Percentiles rank a stretch among this genome's conserved stretches.
These are phyloP conservation scores for Phortica variegata DNA, from an alignment of 1,140 invertebrate genomes.

Conservation along the genomic window DNA sequence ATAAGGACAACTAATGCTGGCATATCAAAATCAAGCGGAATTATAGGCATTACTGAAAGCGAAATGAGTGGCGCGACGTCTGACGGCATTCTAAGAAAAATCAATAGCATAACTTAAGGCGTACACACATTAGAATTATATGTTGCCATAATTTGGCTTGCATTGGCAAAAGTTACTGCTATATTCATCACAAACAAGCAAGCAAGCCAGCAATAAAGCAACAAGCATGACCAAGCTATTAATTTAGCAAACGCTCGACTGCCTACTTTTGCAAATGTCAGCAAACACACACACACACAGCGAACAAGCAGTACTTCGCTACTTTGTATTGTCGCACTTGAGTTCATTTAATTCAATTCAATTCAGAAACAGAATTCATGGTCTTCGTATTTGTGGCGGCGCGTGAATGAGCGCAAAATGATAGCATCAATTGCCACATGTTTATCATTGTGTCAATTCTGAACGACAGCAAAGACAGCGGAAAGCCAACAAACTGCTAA, in stretches of 20 bases:
- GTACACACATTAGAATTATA: not conserved
- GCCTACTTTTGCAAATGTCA: slow-evolving; percentile 18
- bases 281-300: slow-evolving; percentile 2
- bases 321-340: slow-evolving; percentile 34
- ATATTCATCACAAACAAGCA: not conserved
- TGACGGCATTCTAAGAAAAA: not conserved
- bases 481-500: too few relatives aligned
- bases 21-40: slow-evolving; percentile 39
- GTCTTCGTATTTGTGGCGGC: too few relatives aligned
- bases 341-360: slow-evolving; percentile 55
- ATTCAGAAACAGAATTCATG: too few relatives aligned
- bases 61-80: slow-evolving; percentile 1
- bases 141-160: not conserved
- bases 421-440: slow-evolving; percentile 51
- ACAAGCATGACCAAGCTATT: slow-evolving; percentile 3
- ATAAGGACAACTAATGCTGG: too few relatives aligned
- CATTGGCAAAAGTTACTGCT: not conserved
- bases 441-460: slow-evolving; percentile 49
- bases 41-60: slow-evolving; percentile 23
- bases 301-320: too few relatives aligned
- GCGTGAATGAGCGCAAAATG: too few relatives aligned
- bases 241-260: not conserved
- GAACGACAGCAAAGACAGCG: slow-evolving; percentile 18
- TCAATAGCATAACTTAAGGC: not conserved
- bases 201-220: not conserved